Evolutionary conservation across 1,140 invertebrate species (phyloP).

Genomic region (Drosophila trapezifrons): DNA sequence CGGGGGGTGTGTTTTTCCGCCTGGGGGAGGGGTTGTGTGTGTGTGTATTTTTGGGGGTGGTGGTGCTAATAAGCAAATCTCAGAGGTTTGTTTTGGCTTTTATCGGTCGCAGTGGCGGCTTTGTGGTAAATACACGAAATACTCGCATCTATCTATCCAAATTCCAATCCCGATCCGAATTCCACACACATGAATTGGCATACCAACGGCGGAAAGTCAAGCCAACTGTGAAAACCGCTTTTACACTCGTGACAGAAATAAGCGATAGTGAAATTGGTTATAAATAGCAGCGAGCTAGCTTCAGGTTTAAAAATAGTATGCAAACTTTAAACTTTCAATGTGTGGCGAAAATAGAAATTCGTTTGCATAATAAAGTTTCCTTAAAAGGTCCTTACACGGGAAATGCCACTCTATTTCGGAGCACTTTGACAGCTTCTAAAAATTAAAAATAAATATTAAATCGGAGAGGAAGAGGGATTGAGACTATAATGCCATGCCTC

Average conservation of each 20-base stretch:
- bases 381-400: background rate
- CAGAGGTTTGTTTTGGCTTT: slow-evolving; percentile 76
- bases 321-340: slow-evolving; percentile 4
- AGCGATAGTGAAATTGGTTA: slow-evolving; percentile 27
- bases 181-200: slow-evolving; percentile 39
- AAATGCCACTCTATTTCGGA: background rate
- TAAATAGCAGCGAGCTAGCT: slow-evolving; percentile 9
- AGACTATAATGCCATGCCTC: no score
- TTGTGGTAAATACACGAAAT: slow-evolving; percentile 70
- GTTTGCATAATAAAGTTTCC: background rate
- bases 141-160: slow-evolving; percentile 40
- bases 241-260: slow-evolving; percentile 37
- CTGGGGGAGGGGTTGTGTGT: background rate
- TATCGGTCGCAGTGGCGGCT: slow-evolving; percentile 68
- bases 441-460: background rate
- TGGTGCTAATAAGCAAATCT: slow-evolving; percentile 72
- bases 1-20: slow-evolving; percentile 2
- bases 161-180: slow-evolving; percentile 16
- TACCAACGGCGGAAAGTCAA: slow-evolving; percentile 11
- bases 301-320: slow-evolving; percentile 2
- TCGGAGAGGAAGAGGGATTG: background rate
- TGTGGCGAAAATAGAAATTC: background rate
- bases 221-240: slow-evolving; percentile 47
- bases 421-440: background rate
- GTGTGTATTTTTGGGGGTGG: slow-evolving; percentile 13